Percentiles rank a stretch among this genome's conserved stretches.
These are phyloP conservation scores for Caradrina clavipalpis DNA, from an alignment of 2,888 invertebrate genomes.

Conservation along the genomic window DNA sequence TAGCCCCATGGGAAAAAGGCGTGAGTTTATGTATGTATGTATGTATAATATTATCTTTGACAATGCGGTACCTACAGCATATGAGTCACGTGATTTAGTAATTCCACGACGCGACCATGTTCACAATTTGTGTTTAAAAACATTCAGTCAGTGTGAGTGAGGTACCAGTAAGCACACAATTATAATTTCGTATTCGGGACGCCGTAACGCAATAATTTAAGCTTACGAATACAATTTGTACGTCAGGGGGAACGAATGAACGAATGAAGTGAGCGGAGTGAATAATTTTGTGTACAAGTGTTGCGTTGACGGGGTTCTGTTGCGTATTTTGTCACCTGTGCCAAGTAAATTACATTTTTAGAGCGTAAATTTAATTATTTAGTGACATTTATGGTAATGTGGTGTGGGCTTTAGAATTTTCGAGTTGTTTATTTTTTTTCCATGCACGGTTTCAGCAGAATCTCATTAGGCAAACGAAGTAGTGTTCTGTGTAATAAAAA, in stretches of 20 bases:
- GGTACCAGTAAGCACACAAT: slow-evolving; percentile 68
- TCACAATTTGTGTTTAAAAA: slow-evolving; percentile 30
- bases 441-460: not conserved
- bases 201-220: slow-evolving; percentile 81
- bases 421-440: slow-evolving; percentile 4
- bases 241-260: slow-evolving; percentile 78
- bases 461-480: slow-evolving; percentile 17
- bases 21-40: no score
- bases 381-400: slow-evolving; percentile 53
- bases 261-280: slow-evolving; percentile 82
- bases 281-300: slow-evolving; percentile 78
- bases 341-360: slow-evolving; percentile 64
- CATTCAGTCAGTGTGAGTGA: slow-evolving; percentile 48
- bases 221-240: slow-evolving; percentile 84
- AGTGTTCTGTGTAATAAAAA: slow-evolving; percentile 19
- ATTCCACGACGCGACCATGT: slow-evolving; percentile 25
- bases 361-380: slow-evolving; percentile 61
- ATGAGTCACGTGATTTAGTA: slow-evolving; percentile 13
- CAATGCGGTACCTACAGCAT: no score
- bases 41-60: no score
- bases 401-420: slow-evolving; percentile 19
- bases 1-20: no score
- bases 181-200: slow-evolving; percentile 77
- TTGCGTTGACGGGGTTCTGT: slow-evolving; percentile 70
- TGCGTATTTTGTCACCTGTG: slow-evolving; percentile 62